Percentiles rank a stretch among this genome's conserved stretches.
Conservation (phyloP, 2,797 vertebrate genomes). For the Macropus fuliginosus region DNA sequence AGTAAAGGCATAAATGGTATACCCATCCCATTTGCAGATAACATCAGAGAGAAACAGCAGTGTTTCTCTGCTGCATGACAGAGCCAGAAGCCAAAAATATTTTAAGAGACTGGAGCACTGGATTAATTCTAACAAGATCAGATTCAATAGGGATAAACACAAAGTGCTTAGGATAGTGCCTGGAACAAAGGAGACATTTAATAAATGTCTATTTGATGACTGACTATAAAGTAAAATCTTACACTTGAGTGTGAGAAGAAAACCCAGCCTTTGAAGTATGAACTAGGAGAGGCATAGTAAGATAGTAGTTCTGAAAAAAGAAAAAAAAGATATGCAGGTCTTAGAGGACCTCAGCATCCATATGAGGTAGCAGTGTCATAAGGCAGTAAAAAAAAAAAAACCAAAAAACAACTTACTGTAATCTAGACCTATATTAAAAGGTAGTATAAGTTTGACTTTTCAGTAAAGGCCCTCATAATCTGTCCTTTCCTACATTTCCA, state of each 20-base stretch:
- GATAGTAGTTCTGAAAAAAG: background rate
- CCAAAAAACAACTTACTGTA: background rate
- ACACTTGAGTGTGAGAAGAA: background rate
- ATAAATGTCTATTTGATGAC: background rate
- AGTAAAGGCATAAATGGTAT: background rate
- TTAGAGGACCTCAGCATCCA: background rate
- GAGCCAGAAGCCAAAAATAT: background rate
- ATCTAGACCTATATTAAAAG: background rate
- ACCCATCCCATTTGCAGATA: background rate
- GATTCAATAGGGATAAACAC: background rate
- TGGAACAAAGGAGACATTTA: background rate
- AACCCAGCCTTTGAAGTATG: background rate
- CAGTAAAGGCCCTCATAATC: background rate
- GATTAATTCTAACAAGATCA: background rate
- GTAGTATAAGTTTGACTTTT: background rate
- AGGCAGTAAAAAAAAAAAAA: background rate
- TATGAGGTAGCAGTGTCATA: background rate
- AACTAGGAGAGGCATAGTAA: background rate
- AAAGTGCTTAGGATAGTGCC: background rate
- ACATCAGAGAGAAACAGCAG: background rate
- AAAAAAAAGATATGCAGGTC: background rate
- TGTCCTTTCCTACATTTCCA: background rate
- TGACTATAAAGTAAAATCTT: background rate
- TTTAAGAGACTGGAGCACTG: background rate
- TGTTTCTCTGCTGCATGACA: background rate